Evolutionary conservation across 2,113 vertebrate genomes (phyloP).

Genomic region (Axis porcinus): DNA sequence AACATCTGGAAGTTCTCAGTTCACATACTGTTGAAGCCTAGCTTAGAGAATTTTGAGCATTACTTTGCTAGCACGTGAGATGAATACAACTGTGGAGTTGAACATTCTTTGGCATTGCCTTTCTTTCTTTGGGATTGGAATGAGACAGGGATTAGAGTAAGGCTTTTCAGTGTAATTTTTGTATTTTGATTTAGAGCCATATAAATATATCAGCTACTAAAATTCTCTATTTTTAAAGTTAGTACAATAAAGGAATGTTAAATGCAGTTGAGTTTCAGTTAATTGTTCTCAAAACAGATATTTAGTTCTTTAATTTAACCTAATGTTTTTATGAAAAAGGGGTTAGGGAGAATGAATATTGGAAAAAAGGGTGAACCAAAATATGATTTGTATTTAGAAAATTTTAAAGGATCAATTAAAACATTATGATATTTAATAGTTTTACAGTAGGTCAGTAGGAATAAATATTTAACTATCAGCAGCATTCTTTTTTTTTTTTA

Average conservation of each 20-base stretch:
- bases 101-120: neutral
- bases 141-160: neutral
- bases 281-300: neutral
- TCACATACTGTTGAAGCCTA: neutral
- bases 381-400: neutral
- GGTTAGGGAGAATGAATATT: neutral
- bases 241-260: neutral
- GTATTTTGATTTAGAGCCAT: neutral
- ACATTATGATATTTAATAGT: neutral
- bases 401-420: neutral
- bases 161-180: neutral
- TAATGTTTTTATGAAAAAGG: neutral
- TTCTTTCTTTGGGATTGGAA: neutral
- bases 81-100: neutral
- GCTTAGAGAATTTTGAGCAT: neutral
- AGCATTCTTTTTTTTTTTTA: too few relatives aligned
- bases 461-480: neutral
- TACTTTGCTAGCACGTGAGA: neutral
- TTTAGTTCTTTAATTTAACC: neutral
- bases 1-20: neutral
- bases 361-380: neutral
- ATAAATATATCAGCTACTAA: neutral
- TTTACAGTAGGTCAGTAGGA: neutral
- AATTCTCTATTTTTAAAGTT: neutral
- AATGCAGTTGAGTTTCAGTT: neutral